phyloP scores from a whole-genome alignment of 2,888 invertebrate genomes.

The Conops quadrifasciatus region DNA sequence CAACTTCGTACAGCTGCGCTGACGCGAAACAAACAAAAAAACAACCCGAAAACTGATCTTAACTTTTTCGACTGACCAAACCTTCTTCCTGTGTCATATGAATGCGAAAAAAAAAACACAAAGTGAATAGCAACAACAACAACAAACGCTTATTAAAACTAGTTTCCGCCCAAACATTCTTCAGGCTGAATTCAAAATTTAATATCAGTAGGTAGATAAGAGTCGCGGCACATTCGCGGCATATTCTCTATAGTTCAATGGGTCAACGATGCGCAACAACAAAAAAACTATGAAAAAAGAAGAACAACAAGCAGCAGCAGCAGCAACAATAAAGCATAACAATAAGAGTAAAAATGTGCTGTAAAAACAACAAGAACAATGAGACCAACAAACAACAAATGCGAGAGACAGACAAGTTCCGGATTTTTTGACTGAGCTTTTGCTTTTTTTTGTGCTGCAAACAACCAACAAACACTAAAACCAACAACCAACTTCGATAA shows the following conservation, averaged over 20 bases:
- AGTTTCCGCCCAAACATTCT: conserved; percentile 22
- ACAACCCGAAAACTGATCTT: too few relatives aligned
- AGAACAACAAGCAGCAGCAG: background rate
- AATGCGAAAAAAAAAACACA: conserved; percentile 8
- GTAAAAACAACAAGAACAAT: background rate
- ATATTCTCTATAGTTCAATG: conserved; percentile 57
- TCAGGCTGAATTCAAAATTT: conserved; percentile 2
- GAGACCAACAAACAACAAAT: background rate
- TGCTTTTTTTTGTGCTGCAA: too few relatives aligned
- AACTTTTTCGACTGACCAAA: too few relatives aligned
- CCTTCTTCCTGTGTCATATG: background rate
- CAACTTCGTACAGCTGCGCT: too few relatives aligned
- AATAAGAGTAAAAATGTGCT: background rate
- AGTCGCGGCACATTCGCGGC: background rate
- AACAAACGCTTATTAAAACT: background rate
- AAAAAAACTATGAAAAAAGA: too few relatives aligned
- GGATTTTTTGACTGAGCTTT: too few relatives aligned
- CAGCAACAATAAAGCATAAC: background rate
- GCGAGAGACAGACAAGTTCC: too few relatives aligned
- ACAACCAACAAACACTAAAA: too few relatives aligned
- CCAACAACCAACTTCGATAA: too few relatives aligned
- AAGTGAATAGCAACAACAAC: background rate
- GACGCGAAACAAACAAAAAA: too few relatives aligned
- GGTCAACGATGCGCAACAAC: conserved; percentile 62
- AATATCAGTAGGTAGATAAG: conserved; percentile 33